phyloP scores from a whole-genome alignment of 2,113 vertebrate species.

The Alligator sinensis region DNA sequence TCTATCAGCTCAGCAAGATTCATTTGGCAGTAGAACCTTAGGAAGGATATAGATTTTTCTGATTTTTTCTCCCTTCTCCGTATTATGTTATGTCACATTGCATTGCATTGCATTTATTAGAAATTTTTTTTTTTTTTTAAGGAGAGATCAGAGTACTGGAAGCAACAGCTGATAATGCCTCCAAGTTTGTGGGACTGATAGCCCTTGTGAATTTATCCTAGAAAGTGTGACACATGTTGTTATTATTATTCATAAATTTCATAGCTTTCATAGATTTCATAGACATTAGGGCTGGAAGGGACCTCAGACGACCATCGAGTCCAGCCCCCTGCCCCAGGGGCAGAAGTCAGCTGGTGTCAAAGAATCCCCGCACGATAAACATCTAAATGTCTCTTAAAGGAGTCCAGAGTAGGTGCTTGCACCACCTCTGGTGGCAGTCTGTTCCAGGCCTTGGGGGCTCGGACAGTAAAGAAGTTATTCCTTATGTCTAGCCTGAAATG shows the following conservation, averaged over 20 bases:
- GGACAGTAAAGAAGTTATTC: too few species aligned
- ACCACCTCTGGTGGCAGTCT: too few species aligned
- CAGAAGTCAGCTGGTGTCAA: too few species aligned
- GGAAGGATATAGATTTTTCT: not conserved
- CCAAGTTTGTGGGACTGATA: not conserved
- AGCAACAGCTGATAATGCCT: not conserved
- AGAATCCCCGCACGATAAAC: too few species aligned
- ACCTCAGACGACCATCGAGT: too few species aligned
- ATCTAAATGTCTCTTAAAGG: too few species aligned
- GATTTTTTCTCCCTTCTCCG: not conserved
- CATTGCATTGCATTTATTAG: too few species aligned
- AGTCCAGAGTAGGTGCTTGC: too few species aligned
- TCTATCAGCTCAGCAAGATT: not conserved
- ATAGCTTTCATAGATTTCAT: not conserved
- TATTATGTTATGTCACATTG: not conserved
- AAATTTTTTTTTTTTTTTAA: not conserved
- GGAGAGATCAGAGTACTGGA: not conserved
- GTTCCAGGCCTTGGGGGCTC: too few species aligned
- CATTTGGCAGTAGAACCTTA: not conserved
- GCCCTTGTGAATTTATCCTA: not conserved
- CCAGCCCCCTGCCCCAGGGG: too few species aligned
- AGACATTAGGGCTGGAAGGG: too few species aligned
- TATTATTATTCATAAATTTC: not conserved
- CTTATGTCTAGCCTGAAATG: too few species aligned
- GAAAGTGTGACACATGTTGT: fast-evolving